Conservation (phyloP, 2,888 invertebrate genomes). For the Rhaphigaster nebulosa region DNA sequence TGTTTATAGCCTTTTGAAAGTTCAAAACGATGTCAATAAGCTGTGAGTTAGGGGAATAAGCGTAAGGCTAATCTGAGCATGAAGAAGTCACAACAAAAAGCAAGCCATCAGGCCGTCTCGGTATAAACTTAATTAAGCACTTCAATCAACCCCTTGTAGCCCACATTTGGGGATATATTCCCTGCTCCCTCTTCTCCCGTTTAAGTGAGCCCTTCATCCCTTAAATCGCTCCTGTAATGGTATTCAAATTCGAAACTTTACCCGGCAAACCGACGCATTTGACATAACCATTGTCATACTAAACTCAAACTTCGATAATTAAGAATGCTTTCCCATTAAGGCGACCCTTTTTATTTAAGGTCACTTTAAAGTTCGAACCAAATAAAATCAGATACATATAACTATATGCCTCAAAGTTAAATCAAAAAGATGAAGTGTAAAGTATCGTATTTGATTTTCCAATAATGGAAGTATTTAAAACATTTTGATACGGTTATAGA, state of each 20-base stretch:
- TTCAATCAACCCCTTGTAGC: constrained; percentile 44
- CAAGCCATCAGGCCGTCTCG: background rate
- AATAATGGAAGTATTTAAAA: too few species aligned
- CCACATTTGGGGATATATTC: background rate
- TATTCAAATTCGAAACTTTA: background rate
- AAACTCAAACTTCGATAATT: too few species aligned
- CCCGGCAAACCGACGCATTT: background rate
- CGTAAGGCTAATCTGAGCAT: background rate
- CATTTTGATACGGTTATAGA: too few species aligned
- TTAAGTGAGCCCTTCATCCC: background rate
- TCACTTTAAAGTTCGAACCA: too few species aligned
- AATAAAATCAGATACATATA: too few species aligned
- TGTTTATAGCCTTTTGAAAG: background rate
- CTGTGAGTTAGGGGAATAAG: background rate
- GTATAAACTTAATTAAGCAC: constrained; percentile 39
- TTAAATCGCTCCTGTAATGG: background rate
- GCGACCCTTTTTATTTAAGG: too few species aligned
- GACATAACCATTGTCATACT: background rate
- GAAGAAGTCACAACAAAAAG: constrained; percentile 13
- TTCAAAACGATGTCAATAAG: background rate
- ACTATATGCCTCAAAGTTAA: too few species aligned
- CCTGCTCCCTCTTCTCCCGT: background rate
- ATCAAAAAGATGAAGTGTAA: too few species aligned
- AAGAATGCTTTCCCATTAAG: too few species aligned
- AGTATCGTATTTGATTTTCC: too few species aligned